Conservation (phyloP, 2,888 invertebrate genomes). For the Keiferia lycopersicella region DNA sequence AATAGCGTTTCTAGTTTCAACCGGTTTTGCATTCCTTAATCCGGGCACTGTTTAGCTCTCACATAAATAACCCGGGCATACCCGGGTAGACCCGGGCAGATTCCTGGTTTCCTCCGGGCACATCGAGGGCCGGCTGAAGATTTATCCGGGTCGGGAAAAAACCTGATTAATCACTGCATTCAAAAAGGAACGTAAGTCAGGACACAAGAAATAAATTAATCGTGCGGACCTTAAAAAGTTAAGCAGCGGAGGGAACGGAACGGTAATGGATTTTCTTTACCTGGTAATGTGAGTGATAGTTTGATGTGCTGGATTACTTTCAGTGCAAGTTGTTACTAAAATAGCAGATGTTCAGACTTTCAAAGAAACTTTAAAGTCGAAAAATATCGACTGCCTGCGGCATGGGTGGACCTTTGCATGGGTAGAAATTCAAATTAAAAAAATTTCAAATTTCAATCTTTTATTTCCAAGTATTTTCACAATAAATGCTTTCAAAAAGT, state of each 20-base stretch:
- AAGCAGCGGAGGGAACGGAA: background rate
- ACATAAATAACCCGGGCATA: constrained; percentile 48
- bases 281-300: background rate
- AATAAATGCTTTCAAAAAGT: too few species aligned
- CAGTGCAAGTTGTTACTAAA: background rate
- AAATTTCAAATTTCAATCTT: too few species aligned
- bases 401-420: too few species aligned
- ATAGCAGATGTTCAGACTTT: too few species aligned
- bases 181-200: constrained; percentile 66
- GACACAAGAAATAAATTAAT: constrained; percentile 70
- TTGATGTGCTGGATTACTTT: background rate
- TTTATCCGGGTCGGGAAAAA: constrained; percentile 60
- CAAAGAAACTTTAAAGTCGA: too few species aligned
- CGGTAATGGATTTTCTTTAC: constrained; percentile 16
- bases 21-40: constrained; percentile 9
- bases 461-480: too few species aligned
- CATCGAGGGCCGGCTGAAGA: constrained; percentile 45
- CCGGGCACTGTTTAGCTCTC: constrained; percentile 31
- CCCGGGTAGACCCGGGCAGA: constrained; percentile 4
- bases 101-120: constrained; percentile 33
- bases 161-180: constrained; percentile 70
- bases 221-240: constrained; percentile 32
- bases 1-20: constrained; percentile 3
- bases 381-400: too few species aligned
- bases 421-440: too few species aligned